Evolutionary conservation across 1,140 invertebrate species (phyloP), one percentile per base, ranked within the genome.

Genomic region (Rhagoletis pomonella): DNA sequence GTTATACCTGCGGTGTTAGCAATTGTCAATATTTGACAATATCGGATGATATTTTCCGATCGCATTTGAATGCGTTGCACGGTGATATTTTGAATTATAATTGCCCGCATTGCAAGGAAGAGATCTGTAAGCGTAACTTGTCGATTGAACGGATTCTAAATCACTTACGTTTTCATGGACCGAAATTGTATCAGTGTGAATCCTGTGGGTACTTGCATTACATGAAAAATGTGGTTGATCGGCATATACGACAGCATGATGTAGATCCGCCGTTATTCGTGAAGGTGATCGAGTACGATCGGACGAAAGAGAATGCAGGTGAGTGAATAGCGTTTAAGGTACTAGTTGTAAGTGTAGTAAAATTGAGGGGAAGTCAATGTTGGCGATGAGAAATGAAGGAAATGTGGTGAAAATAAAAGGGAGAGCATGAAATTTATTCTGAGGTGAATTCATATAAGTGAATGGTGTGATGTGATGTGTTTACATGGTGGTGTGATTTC

Each of bases 161-260:
- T 87, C 96, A 97, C 93, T 94, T 97, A 87, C 96, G 96, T 93
- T 95, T 97, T 94, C 97, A 97, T 93, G 96, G 96, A 88, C 93
- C 94, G 5, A 94, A 94, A 88, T 92, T 97, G 42, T 97, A 96
- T 91, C 95, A 95, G 89, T 97, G 96, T 93, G 94, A 94, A 3
- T 92, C 94, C 89, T 97, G 96, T 89, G 92, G 94, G 89, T 95
- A 95, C 91, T 94, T 95, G 89, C 95, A 96, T 92, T 94, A 94
- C 91, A 94, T 95, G 85, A 94, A 94, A 6, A 93, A 95, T 60
- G 93, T 95, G 4, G 94, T 97, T 0, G 96, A 96, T 50, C 94
- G 95, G 39, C 96, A 97, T 91, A 89, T 95, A 2, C 73, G 73
- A 50, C 73, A 81, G 47, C 89, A 91, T 0, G 96, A 96, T 4